These are phyloP conservation scores for Lithosia quadra DNA, from an alignment of 2,888 invertebrate species.

Conservation along the genomic window DNA sequence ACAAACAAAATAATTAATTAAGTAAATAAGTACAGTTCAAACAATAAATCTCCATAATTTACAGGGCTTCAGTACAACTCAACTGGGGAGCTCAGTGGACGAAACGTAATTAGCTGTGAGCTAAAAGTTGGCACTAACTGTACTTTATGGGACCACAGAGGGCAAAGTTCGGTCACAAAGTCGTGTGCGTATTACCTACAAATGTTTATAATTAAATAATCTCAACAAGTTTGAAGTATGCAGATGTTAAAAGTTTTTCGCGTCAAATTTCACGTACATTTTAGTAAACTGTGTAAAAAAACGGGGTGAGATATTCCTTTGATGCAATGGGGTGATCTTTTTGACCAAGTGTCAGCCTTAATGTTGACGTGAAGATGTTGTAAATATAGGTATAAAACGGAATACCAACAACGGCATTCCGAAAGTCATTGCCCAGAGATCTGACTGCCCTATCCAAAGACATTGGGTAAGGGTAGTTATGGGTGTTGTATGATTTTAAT, in stretches of 20 bases:
- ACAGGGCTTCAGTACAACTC: slow-evolving; percentile 22
- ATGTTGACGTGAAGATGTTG: no score
- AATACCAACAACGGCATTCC: no score
- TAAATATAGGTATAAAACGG: no score
- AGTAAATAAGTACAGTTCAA: slow-evolving; percentile 1
- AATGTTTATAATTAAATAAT: not conserved
- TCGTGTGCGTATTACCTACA: not conserved
- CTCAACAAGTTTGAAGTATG: not conserved
- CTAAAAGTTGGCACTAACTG: slow-evolving; percentile 30
- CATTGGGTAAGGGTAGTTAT: no score
- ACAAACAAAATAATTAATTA: not conserved
- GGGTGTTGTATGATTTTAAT: no score
- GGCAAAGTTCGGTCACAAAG: not conserved
- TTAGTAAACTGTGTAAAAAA: not conserved
- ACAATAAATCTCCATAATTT: slow-evolving; percentile 32
- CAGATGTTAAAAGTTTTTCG: not conserved
- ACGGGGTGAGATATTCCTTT: no score
- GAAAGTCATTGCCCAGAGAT: no score
- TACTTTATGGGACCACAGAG: slow-evolving; percentile 18
- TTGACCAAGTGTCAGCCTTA: no score
- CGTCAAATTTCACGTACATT: not conserved
- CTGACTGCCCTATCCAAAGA: no score
- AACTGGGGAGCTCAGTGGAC: slow-evolving; percentile 3
- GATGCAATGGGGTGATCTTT: no score
- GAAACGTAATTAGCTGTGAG: slow-evolving; percentile 31